Evolutionary conservation across 2,113 vertebrate genomes (phyloP), one percentile per base, ranked within the genome.

Genomic region (Calidris pugnax): DNA sequence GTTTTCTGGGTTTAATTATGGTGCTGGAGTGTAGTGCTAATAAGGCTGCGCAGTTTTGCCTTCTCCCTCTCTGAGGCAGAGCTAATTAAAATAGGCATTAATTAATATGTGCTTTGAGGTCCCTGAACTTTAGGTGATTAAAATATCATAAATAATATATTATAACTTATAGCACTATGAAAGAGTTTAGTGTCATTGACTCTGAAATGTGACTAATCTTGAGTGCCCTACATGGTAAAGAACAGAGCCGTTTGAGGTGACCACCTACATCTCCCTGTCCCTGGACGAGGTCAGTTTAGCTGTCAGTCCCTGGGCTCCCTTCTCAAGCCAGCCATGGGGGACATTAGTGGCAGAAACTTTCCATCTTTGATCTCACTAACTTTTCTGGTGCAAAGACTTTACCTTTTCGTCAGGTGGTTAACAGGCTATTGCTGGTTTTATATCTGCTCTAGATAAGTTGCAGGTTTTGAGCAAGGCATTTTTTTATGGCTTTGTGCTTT

Each of bases 21-120:
- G 45, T 81, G 79, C 66, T 75, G 57, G 77, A 92, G 50, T 33
- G 8, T 76, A 64, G 69, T 16, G 32, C 39, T 93, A 90, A 97
- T 87, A 89, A 85, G 62, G 15, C 51, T 89, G 50, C 69, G 57
- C 27, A 75, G 53, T 94, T 96, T 89, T 91, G 66, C 67, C 73
- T 92, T 90, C 51, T 89, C 30, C 68, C 63, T 89, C 53, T 92
- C 76, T 82, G 73, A 95, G 84, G 69, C 77, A 85, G 62, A 87
- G 66, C 69, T 97, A 95, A 96, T 95, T 94, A 96, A 93, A 92
- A 92, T 75, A 93, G 68, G 16, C 84, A 92, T 97, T 97, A 93
- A 96, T 96, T 96, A 96, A 93, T 90, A 78, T 60, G 68, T 90
- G 33, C 90, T 96, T 96, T 80, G 81, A 86, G 89, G 93, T 79